phyloP scores from a whole-genome alignment of 2,797 vertebrate species.

The Sebastes oblongus region DNA sequence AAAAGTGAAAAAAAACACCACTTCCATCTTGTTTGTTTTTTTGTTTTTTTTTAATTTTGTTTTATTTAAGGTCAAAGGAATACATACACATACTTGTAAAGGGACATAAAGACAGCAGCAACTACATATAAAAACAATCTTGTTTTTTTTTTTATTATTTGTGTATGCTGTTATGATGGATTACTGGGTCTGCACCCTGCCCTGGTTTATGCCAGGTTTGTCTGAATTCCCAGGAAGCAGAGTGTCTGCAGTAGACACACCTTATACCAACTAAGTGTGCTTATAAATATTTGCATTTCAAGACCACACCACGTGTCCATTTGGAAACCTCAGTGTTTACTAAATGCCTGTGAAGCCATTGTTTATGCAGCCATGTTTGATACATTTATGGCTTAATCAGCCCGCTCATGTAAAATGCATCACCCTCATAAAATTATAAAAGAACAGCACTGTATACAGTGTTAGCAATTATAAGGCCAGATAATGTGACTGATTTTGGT shows the following conservation, averaged over 20 bases:
- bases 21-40: neutral
- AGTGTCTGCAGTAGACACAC: conserved; percentile 7
- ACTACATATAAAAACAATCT: no score
- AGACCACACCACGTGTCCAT: conserved; percentile 17
- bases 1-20: neutral
- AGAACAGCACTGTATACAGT: neutral
- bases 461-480: neutral
- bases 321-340: conserved; percentile 50
- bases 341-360: conserved; percentile 4
- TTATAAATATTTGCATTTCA: conserved; percentile 63
- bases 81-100: no score
- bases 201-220: conserved; percentile 4
- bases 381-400: conserved; percentile 19
- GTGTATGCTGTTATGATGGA: neutral
- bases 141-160: neutral
- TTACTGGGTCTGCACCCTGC: conserved; percentile 6
- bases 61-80: no score
- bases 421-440: neutral
- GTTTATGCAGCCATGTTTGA: conserved; percentile 28
- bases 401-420: neutral
- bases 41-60: no score
- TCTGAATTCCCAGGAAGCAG: neutral
- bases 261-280: conserved; percentile 10
- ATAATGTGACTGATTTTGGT: neutral
- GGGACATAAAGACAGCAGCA: no score